These are phyloP conservation scores for Tinea trinotella DNA, from an alignment of 2,888 invertebrate genomes.

Conservation along the genomic window DNA sequence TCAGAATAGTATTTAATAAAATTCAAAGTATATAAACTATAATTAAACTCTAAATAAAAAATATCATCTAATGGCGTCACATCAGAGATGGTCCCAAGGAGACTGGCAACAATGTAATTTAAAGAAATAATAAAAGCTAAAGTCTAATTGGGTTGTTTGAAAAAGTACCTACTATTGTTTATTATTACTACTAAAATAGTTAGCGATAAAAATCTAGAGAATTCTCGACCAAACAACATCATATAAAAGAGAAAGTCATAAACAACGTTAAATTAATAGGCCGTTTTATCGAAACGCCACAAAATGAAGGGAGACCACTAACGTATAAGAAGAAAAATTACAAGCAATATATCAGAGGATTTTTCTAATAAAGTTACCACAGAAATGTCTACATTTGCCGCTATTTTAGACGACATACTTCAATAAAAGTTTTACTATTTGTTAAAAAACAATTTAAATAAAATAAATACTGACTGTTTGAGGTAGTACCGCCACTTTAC, in stretches of 20 bases:
- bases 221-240: slow-evolving; percentile 1
- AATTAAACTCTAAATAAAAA: too few relatives aligned
- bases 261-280: slow-evolving; percentile 22
- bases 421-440: too few relatives aligned
- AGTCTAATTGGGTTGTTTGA: too few relatives aligned
- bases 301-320: slow-evolving; percentile 17
- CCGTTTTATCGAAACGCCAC: slow-evolving; percentile 21
- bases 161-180: neutral
- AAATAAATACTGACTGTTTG: too few relatives aligned
- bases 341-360: slow-evolving; percentile 17
- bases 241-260: slow-evolving; percentile 16
- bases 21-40: too few relatives aligned
- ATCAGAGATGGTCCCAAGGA: too few relatives aligned
- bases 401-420: neutral
- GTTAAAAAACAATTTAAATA: too few relatives aligned
- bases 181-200: neutral
- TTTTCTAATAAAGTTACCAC: slow-evolving; percentile 18
- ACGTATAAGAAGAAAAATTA: slow-evolving; percentile 18
- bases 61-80: too few relatives aligned
- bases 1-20: too few relatives aligned
- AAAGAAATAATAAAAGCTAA: too few relatives aligned
- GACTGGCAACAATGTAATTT: too few relatives aligned
- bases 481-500: too few relatives aligned
- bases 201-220: slow-evolving; percentile 7
- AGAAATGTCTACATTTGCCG: neutral